These are phyloP conservation scores for Drosophila merina DNA, from an alignment of 2,888 invertebrate genomes.

Conservation along the genomic window DNA sequence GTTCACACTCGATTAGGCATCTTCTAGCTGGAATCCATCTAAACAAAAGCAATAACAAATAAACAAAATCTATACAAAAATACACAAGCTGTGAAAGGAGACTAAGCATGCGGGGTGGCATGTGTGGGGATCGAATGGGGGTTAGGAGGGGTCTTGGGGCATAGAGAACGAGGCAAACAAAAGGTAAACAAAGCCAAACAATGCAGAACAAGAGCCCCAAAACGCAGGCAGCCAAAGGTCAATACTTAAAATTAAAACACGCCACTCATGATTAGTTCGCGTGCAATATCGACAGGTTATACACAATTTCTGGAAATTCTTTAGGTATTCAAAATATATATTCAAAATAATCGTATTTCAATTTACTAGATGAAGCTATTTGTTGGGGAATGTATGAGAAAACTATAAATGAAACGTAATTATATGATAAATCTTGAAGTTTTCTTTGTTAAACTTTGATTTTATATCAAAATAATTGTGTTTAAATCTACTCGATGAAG, in stretches of 20 bases:
- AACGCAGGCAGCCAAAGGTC: conserved; percentile 37
- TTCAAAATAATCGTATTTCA: too few relatives aligned
- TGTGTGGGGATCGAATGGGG: conserved; percentile 12
- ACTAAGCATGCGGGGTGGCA: conserved; percentile 44
- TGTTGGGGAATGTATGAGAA: too few relatives aligned
- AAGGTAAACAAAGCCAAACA: conserved; percentile 46
- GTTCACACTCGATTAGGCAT: conserved; percentile 40
- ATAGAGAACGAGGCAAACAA: conserved; percentile 8
- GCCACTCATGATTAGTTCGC: conserved; percentile 26
- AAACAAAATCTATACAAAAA: conserved; percentile 39
- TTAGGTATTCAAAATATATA: background rate
- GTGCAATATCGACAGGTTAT: conserved; percentile 36
- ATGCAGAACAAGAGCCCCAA: conserved; percentile 30
- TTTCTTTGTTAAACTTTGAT: too few relatives aligned
- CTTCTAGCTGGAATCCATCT: conserved; percentile 36
- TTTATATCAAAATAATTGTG: too few relatives aligned
- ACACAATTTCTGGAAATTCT: background rate
- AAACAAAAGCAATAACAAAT: conserved; percentile 49
- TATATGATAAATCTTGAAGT: too few relatives aligned
- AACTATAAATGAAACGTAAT: too few relatives aligned
- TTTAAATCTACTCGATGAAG: too few relatives aligned
- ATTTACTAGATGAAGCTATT: too few relatives aligned
- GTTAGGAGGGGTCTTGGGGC: background rate
- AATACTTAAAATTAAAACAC: conserved; percentile 37
- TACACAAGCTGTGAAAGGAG: conserved; percentile 49